These are phyloP conservation scores for Gallinago stenura DNA, from an alignment of 2,797 vertebrate species.

Conservation along the genomic window DNA sequence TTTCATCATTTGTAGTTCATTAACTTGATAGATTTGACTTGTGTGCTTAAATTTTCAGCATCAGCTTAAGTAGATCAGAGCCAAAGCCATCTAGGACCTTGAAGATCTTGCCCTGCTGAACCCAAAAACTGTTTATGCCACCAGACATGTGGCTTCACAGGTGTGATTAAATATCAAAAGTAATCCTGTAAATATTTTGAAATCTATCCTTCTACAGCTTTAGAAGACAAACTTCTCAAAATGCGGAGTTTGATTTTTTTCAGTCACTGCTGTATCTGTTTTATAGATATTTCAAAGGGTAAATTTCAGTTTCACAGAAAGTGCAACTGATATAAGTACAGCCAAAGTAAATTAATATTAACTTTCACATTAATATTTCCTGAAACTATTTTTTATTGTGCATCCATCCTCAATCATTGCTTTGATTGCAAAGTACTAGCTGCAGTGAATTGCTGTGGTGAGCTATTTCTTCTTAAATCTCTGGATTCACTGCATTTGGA, in stretches of 20 bases:
- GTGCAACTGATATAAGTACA: not conserved
- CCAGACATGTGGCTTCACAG: not conserved
- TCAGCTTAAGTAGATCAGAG: not conserved
- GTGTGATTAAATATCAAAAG: not conserved
- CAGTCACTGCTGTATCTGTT: not conserved
- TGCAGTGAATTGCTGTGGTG: constrained; percentile 25
- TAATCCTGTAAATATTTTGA: not conserved
- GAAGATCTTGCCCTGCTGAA: not conserved
- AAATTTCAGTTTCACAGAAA: not conserved
- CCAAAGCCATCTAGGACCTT: not conserved
- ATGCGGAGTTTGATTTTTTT: not conserved
- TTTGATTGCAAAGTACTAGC: not conserved
- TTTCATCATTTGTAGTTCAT: not conserved
- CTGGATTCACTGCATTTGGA: constrained; percentile 16
- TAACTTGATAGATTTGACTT: not conserved
- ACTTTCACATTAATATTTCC: constrained; percentile 15
- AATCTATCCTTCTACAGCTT: not conserved
- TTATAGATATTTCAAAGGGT: not conserved
- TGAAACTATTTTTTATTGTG: constrained; percentile 23
- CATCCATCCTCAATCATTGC: not conserved
- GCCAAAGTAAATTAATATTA: not conserved
- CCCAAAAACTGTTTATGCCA: not conserved
- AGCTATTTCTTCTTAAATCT: constrained; percentile 24
- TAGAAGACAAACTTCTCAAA: not conserved
- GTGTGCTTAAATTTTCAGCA: not conserved